Evolutionary conservation across 2,888 invertebrate genomes (phyloP), one percentile per base, ranked within the genome.

Genomic region (Camptogramma bilineatum): DNA sequence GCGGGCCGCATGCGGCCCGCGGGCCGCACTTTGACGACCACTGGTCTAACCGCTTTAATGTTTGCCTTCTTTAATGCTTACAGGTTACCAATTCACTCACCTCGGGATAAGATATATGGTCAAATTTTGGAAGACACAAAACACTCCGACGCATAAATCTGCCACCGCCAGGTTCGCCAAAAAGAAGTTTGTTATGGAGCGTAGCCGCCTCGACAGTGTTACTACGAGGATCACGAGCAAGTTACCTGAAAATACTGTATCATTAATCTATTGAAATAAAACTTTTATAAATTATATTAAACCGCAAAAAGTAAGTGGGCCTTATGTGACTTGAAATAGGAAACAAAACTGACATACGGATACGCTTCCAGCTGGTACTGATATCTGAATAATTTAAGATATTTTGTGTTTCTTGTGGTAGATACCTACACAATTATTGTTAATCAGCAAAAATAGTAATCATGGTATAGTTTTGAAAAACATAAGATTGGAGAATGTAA

Each of bases 101-200:
- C 96, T 95, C 54, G 95, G 95, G 75, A 96, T 95, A 61, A 97
- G 93, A 85, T 97, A 97, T 74, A 96, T 96, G 51, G 96, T 96
- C 75, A 98, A 93, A 82, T 97, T 98, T 84, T 98, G 98, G 85
- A 97, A 96, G 62, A 98, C 97, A 87, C 98, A 98, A 88, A 98
- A 98, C 58, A 98, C 94, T 8, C 97, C 97, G n/a, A 98, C 98
- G 80, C 97, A 97, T 73, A 98, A 95, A 88, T 98, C 98, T 3
- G 98, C 98, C 58, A 97, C 95, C 0, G 98, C 98, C 73, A 98
- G 91, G 87, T 98, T 98, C 18, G 97, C 98, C 81, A 98, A 90
- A 87, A 98, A 98, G 87, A 98, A 98, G 88, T 98, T 98, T 48
- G 98, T 98, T 72, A 97, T 96, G 39, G 97, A 97, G 62, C 97